These are phyloP conservation scores for Pogoniulus pusillus DNA, from an alignment of 2,797 vertebrate species.

Conservation along the genomic window DNA sequence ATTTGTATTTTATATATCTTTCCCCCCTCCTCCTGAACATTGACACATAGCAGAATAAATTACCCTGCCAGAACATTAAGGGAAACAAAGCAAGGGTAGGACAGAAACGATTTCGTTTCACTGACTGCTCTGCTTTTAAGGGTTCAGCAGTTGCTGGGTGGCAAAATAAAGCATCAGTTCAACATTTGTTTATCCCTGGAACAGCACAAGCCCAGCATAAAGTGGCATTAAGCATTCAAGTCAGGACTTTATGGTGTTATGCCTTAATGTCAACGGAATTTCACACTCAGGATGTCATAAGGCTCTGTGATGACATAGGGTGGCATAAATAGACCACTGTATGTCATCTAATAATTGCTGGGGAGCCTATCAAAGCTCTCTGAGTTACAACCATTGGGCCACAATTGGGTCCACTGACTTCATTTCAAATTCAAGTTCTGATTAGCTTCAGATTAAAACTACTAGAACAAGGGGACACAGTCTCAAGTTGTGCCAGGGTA, in stretches of 20 bases:
- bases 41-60: conserved; percentile 28
- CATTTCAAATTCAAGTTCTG: background rate
- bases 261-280: conserved; percentile 19
- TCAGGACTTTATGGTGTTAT: background rate
- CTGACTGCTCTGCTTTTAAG: conserved; percentile 1
- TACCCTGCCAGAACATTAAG: conserved; percentile 22
- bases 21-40: conserved; percentile 10
- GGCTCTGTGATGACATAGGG: background rate
- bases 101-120: conserved; percentile 13
- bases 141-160: background rate
- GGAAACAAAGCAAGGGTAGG: conserved; percentile 43
- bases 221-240: background rate
- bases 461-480: too few relatives aligned
- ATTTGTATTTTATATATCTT: background rate
- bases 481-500: too few relatives aligned
- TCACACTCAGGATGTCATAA: background rate
- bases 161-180: background rate
- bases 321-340: background rate
- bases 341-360: background rate
- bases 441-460: background rate
- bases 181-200: background rate
- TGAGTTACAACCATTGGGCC: background rate
- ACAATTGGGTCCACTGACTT: background rate
- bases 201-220: background rate
- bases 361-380: background rate